Conservation (phyloP, 2,797 vertebrate genomes). For the Petrocephalus schoutedeni region DNA sequence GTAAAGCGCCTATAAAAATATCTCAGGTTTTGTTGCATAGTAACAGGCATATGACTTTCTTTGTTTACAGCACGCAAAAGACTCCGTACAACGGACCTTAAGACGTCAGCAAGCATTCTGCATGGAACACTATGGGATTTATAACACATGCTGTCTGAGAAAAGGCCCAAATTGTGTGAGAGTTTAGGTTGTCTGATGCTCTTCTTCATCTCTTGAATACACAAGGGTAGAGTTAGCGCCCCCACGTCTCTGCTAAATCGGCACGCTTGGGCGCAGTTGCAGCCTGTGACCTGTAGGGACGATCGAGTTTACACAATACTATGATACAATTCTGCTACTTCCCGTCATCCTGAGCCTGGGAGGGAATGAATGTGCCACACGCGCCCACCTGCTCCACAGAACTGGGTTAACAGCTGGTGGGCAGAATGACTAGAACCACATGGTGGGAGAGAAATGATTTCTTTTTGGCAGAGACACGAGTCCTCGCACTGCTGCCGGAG, state of each 20-base stretch:
- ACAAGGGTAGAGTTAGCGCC: background rate
- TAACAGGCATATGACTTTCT: background rate
- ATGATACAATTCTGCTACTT: background rate
- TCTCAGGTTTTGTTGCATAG: background rate
- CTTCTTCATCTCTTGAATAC: background rate
- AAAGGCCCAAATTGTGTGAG: background rate
- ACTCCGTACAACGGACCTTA: background rate
- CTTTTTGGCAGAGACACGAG: background rate
- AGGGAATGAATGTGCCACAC: background rate
- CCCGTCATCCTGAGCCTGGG: background rate
- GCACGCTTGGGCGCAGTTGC: background rate
- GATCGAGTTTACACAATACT: background rate
- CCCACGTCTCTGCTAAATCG: background rate
- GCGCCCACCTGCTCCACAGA: background rate
- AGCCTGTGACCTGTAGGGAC: background rate
- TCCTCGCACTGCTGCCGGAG: background rate
- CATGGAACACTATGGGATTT: background rate
- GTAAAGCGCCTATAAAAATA: background rate
- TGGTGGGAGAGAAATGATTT: background rate
- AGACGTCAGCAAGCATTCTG: background rate
- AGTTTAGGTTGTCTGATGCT: background rate
- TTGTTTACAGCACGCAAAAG: background rate
- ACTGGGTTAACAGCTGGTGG: background rate
- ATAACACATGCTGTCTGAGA: background rate
- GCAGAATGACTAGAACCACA: background rate